Percentiles rank a stretch among this genome's conserved stretches.
phyloP scores from a whole-genome alignment of 2,888 invertebrate species.

The Arrhopalites spinosus region DNA sequence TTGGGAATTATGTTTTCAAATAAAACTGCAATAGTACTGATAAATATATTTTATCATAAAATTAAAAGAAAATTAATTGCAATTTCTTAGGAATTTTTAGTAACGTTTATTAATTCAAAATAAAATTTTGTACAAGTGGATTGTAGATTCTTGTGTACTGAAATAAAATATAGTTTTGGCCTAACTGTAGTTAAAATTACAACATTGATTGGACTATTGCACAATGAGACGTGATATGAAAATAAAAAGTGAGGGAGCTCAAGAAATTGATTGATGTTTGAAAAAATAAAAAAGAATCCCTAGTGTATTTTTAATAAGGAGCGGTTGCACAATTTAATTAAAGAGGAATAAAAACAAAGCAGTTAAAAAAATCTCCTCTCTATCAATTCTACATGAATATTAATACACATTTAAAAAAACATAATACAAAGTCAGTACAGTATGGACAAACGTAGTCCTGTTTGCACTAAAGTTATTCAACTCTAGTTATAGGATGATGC shows the following conservation, averaged over 20 bases:
- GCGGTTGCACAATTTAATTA: slow-evolving; percentile 25
- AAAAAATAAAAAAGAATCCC: background rate
- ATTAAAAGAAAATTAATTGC: too few species aligned
- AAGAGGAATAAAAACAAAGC: slow-evolving; percentile 11
- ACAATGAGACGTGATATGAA: background rate
- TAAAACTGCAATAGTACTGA: too few species aligned
- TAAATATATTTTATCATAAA: too few species aligned
- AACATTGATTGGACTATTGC: background rate
- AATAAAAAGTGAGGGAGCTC: background rate
- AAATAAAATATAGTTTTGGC: background rate
- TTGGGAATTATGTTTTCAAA: too few species aligned
- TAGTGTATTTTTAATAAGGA: slow-evolving; percentile 8
- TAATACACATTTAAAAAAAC: background rate
- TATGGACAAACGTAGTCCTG: too few species aligned
- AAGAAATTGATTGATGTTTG: background rate
- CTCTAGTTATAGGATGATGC: background rate
- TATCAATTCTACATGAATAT: background rate
- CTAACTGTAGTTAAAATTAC: background rate
- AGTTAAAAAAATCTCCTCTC: background rate
- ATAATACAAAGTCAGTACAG: too few species aligned
- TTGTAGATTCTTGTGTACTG: too few species aligned
- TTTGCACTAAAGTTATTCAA: background rate
- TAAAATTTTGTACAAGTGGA: background rate
- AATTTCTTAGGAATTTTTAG: too few species aligned
- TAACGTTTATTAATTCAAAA: too few species aligned